Conservation (phyloP, 1,140 invertebrate species). For the Adoxophyes honmai region DNA sequence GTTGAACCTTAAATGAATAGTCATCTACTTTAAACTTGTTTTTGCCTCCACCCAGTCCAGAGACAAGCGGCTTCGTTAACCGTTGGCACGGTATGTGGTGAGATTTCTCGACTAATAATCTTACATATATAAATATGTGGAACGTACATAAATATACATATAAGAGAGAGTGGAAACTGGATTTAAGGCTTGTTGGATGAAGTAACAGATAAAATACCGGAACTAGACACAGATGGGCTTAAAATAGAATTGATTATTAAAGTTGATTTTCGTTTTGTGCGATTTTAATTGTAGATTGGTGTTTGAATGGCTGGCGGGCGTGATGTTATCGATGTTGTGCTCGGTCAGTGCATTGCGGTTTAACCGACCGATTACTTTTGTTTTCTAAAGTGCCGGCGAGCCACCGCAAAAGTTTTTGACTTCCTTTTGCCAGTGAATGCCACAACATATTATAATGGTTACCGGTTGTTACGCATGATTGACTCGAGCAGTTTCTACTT, state of each 20-base stretch:
- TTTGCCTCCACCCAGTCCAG: conserved; percentile 22
- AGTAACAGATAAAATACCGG: conserved; percentile 7
- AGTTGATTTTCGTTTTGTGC: conserved; percentile 8
- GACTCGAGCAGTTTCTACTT: background rate
- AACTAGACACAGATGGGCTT: conserved; percentile 3
- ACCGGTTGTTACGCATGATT: conserved; percentile 5
- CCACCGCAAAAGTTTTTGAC: background rate
- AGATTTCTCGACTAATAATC: conserved; percentile 44
- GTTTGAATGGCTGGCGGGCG: background rate
- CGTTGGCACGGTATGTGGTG: conserved; percentile 25
- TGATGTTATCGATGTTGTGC: conserved; percentile 1
- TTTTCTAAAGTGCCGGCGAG: conserved; percentile 4
- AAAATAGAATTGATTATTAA: conserved; percentile 7
- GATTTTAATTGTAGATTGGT: background rate
- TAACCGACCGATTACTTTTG: conserved; percentile 3
- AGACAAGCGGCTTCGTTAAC: conserved; percentile 31
- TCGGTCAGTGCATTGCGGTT: conserved; percentile 7
- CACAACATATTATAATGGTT: conserved; percentile 1
- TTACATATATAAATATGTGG: conserved; percentile 44
- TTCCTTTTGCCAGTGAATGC: background rate
- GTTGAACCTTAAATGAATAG: conserved; percentile 40
- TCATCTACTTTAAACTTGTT: conserved; percentile 48
- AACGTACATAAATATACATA: conserved; percentile 48
- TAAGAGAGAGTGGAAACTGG: conserved; percentile 43
- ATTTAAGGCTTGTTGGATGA: conserved; percentile 18